Conservation (phyloP, 2,113 vertebrate species). For the Cynocephalus volans region DNA sequence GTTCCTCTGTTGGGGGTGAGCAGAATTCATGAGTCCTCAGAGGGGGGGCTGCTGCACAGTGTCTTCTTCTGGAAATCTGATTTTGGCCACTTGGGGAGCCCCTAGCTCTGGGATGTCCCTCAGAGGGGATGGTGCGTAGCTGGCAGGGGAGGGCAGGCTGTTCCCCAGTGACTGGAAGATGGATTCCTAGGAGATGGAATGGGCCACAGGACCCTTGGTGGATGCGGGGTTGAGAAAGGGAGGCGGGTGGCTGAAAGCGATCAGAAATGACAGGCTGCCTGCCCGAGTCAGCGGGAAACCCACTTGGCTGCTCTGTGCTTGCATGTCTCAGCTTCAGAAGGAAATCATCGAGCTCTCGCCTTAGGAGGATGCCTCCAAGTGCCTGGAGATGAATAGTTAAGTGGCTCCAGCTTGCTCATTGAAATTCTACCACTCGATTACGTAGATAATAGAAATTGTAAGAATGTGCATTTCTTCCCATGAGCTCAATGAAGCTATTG, state of each 20-base stretch:
- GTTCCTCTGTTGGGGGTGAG: not conserved
- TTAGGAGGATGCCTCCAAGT: not conserved
- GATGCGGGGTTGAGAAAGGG: not conserved
- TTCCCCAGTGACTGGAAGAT: not conserved
- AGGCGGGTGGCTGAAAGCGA: fast-evolving
- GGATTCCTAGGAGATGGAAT: not conserved
- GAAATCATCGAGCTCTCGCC: not conserved
- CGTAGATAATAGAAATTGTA: constrained; percentile 7
- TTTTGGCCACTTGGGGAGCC: no score
- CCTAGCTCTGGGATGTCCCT: not conserved
- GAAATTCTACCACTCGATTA: not conserved
- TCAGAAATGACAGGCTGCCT: not conserved
- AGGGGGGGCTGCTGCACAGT: fast-evolving
- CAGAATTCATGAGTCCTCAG: fast-evolving
- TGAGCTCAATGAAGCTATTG: constrained; percentile 65
- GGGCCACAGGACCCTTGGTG: no score
- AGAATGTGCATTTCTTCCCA: constrained; percentile 36
- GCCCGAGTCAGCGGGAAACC: fast-evolving
- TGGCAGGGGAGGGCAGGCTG: no score
- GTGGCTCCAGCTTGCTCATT: not conserved
- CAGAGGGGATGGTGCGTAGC: fast-evolving
- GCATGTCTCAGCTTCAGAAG: fast-evolving
- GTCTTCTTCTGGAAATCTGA: not conserved
- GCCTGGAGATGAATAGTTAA: not conserved
- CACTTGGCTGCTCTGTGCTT: not conserved